A percentile compares a stretch with the other conserved stretches of the same genome.
Evolutionary conservation across 1,140 invertebrate genomes (phyloP).

Genomic region (Drosophila nikananu): DNA sequence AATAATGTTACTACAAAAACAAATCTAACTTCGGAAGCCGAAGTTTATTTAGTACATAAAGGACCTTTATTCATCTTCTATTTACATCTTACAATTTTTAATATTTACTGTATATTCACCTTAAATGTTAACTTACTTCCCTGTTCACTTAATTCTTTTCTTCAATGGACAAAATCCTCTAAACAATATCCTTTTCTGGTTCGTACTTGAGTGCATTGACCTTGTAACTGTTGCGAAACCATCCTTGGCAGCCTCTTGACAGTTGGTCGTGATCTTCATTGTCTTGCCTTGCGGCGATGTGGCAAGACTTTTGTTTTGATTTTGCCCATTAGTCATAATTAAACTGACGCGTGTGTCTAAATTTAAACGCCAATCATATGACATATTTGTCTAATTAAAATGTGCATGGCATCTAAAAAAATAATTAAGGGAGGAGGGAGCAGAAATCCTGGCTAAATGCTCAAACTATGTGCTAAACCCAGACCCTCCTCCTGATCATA

Average conservation of each 20-base stretch:
- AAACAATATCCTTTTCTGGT: neutral
- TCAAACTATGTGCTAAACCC: neutral
- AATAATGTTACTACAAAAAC: too few relatives aligned
- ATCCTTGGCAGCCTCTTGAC: constrained; percentile 28
- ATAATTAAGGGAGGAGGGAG: constrained; percentile 38
- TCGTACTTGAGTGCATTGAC: constrained; percentile 4
- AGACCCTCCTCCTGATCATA: constrained; percentile 13
- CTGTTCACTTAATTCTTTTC: neutral
- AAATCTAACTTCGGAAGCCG: neutral
- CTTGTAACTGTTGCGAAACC: constrained; percentile 29
- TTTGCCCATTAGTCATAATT: constrained; percentile 64
- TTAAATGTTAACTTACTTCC: neutral
- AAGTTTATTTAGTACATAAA: too few relatives aligned
- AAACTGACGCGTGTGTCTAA: constrained; percentile 71
- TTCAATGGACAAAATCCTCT: neutral
- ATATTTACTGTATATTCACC: neutral
- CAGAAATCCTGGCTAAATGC: constrained; percentile 26
- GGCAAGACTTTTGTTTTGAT: constrained; percentile 60
- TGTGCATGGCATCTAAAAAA: constrained; percentile 47
- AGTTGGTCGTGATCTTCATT: constrained; percentile 45
- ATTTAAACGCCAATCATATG: constrained; percentile 68
- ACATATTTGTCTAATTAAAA: constrained; percentile 66
- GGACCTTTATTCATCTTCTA: too few relatives aligned
- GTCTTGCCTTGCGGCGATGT: constrained; percentile 49
- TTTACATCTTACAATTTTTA: neutral